phyloP scores from a whole-genome alignment of 2,888 invertebrate species.

The Acrocera orbiculus region DNA sequence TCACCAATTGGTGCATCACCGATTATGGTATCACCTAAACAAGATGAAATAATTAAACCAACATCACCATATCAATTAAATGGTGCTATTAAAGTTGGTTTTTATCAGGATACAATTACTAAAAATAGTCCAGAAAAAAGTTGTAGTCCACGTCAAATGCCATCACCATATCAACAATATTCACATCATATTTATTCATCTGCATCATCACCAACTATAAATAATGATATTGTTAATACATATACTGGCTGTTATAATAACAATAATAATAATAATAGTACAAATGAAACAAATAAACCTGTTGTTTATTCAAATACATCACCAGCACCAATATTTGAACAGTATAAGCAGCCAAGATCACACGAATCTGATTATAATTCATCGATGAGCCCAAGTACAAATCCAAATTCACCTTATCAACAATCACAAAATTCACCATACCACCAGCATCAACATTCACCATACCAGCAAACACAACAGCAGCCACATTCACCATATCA shows the following conservation, averaged over 20 bases:
- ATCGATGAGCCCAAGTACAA: constrained; percentile 36
- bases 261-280: constrained; percentile 10
- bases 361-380: constrained; percentile 39
- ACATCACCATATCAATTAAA: constrained; percentile 52
- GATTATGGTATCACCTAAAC: constrained; percentile 51
- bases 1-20: constrained; percentile 58
- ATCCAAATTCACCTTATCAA: constrained; percentile 37
- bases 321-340: constrained; percentile 35
- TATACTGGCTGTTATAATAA: constrained; percentile 28
- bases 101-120: constrained; percentile 74
- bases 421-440: constrained; percentile 33
- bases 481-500: constrained; percentile 15
- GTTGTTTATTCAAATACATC: constrained; percentile 5
- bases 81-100: constrained; percentile 69
- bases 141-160: constrained; percentile 59
- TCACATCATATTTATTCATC: constrained; percentile 42
- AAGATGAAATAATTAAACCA: constrained; percentile 47
- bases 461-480: constrained; percentile 32
- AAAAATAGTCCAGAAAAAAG: constrained; percentile 73
- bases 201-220: constrained; percentile 36
- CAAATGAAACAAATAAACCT: constrained; percentile 24
- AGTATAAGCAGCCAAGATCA: constrained; percentile 35
- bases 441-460: constrained; percentile 30
- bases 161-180: constrained; percentile 39
- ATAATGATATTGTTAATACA: constrained; percentile 24